Conservation (phyloP, 2,113 vertebrate genomes). For the Saguinus midas region DNA sequence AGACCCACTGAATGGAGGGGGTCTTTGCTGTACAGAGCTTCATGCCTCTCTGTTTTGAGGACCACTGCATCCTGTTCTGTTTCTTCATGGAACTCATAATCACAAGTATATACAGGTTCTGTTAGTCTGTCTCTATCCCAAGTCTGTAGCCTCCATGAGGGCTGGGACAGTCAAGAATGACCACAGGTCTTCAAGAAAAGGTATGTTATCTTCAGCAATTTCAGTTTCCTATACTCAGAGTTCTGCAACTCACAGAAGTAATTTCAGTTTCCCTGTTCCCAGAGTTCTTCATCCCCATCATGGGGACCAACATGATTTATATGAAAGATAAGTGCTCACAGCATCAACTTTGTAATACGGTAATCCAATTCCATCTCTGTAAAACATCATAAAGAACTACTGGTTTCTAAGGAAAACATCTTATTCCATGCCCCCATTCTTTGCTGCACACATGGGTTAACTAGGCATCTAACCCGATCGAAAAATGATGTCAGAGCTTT, state of each 20-base stretch:
- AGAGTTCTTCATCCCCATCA: too few relatives aligned
- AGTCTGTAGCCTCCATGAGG: neutral
- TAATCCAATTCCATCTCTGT: neutral
- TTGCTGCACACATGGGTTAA: neutral
- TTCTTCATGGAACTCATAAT: neutral
- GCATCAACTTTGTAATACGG: neutral
- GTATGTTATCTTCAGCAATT: neutral
- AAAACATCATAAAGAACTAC: neutral
- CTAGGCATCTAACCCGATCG: neutral
- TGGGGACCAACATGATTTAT: fast-evolving
- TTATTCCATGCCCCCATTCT: neutral
- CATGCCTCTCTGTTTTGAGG: neutral
- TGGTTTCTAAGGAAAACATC: neutral
- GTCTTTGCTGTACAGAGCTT: neutral
- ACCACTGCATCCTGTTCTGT: neutral
- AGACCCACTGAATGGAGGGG: neutral
- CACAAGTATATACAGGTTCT: neutral
- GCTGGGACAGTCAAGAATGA: neutral
- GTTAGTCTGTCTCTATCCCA: neutral
- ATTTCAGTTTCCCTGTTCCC: too few relatives aligned
- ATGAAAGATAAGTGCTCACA: too few relatives aligned
- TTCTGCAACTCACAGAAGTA: neutral
- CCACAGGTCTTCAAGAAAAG: neutral
- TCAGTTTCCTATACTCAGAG: neutral
- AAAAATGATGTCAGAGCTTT: neutral